Base-by-base conservation (phyloP, 2,888 invertebrate genomes). In the Eustalomyia histrio region DNA sequence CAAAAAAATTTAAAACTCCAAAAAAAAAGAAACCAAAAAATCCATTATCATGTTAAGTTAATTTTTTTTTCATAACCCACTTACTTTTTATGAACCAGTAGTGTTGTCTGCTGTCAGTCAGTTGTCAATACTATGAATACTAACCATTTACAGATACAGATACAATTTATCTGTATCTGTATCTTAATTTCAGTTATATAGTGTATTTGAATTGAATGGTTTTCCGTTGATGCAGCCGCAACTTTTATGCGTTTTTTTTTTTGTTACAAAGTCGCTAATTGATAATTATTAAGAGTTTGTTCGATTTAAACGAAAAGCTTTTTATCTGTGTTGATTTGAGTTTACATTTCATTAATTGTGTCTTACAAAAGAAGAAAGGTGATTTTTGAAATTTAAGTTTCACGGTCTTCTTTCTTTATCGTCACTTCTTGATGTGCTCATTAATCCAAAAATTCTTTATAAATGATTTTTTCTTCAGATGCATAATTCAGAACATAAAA, bases 21-120 rank as follows among this genome's bases (percentile, higher is more conserved):
- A n/a, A 47, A 14, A n/a, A n/a, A 14, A n/a, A 47, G 43, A 47
- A 12, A 61, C 21, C 16, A 64, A 55, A 75, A 29, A 72, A 65
- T 55, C 69, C 69, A 80, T 80, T 80, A 76, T 80, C 76, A 76
- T 74, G 60, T 69, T 65, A n/a, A 60, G 58, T 55, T 29, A 9
- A 10, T 61, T 60, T 60, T 58, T 55, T 50, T 67, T 63, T 57
- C 50, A 50, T 76, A 73, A 71, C 47, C 55, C 75, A 55, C 61
- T 71, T 21, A 43, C 18, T 47, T 39, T 67, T 67, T 29, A 33
- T 57, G 58, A 58, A 35, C 24, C 68, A 72, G 76, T 80, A 68
- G 80, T 76, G 21, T 12, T 63, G 61, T 53, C 43, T 1, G 67
- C 76, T 76, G 72, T 76, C 80, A 80, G 80, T 72, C 76, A 80